A percentile compares a stretch with the other conserved stretches of the same genome.
Conservation (phyloP, 2,113 vertebrate genomes). For the Silurus meridionalis region DNA sequence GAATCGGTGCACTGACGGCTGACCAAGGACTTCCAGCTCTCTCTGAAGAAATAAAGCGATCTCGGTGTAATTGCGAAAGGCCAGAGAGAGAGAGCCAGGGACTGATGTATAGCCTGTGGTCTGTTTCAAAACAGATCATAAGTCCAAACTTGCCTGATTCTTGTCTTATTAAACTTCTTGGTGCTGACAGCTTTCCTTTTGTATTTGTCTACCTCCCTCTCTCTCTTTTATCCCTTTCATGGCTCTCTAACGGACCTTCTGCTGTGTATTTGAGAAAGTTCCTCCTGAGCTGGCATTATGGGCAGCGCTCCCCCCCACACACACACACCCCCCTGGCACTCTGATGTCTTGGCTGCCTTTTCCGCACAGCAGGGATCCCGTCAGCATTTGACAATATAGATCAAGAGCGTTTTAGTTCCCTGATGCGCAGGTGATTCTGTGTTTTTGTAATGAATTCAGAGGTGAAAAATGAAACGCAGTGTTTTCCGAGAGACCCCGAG, state of each 20-base stretch:
- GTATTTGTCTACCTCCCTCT: not conserved
- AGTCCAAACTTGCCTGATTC: constrained; percentile 31
- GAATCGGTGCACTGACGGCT: constrained; percentile 52
- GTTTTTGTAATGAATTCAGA: constrained; percentile 32
- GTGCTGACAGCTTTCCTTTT: not conserved
- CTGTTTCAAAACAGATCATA: constrained; percentile 9
- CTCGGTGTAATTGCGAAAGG: constrained; percentile 54
- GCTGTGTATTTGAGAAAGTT: constrained; percentile 39
- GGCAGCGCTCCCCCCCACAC: not conserved
- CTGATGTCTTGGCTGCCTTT: constrained; percentile 48
- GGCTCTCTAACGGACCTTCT: constrained; percentile 21
- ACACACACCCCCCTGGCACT: constrained; percentile 10
- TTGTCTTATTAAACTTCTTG: not conserved
- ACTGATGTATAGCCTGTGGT: not conserved
- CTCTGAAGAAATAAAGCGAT: constrained; percentile 55
- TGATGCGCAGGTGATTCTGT: constrained; percentile 47
- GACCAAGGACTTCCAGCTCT: constrained; percentile 40
- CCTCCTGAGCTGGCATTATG: constrained; percentile 29
- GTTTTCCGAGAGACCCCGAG: not conserved
- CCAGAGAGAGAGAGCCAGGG: constrained; percentile 36
- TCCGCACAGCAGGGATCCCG: constrained; percentile 46
- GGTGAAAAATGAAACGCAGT: constrained; percentile 34
- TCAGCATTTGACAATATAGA: constrained; percentile 50
- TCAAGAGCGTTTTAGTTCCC: constrained; percentile 47
- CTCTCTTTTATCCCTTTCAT: constrained; percentile 23